These are phyloP conservation scores for Eulemur albifrons DNA, from an alignment of 2,797 vertebrate genomes.

Conservation along the genomic window DNA sequence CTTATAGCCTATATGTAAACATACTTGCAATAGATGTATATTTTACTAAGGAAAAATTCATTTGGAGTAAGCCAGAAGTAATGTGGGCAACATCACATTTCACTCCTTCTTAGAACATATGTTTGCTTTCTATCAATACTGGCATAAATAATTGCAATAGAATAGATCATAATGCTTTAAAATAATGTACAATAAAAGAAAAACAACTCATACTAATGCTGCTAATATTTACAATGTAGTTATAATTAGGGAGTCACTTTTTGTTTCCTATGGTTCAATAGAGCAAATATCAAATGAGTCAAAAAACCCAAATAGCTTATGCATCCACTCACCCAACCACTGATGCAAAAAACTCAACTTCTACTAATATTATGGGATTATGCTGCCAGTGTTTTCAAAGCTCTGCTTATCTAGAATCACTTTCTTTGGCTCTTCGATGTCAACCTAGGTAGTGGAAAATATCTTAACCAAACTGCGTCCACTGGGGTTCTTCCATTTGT, in stretches of 20 bases:
- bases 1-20: not conserved
- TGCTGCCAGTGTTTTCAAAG: not conserved
- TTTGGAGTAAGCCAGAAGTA: not conserved
- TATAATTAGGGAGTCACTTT: not conserved
- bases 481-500: not conserved
- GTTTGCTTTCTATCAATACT: not conserved
- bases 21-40: not conserved
- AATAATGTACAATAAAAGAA: not conserved
- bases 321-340: not conserved
- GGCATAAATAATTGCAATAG: not conserved
- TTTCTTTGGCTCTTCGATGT: not conserved
- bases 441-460: not conserved
- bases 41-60: not conserved
- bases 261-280: not conserved
- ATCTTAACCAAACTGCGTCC: not conserved
- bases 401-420: not conserved
- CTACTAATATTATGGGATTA: not conserved
- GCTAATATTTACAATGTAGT: not conserved
- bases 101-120: not conserved
- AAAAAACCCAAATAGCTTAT: not conserved
- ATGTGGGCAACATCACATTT: not conserved
- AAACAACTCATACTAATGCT: not conserved
- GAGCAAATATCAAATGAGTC: not conserved
- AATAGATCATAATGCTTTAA: not conserved
- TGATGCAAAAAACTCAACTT: not conserved